Evolutionary conservation across 2,888 invertebrate genomes (phyloP).

Genomic region (Seira sanloemensis): DNA sequence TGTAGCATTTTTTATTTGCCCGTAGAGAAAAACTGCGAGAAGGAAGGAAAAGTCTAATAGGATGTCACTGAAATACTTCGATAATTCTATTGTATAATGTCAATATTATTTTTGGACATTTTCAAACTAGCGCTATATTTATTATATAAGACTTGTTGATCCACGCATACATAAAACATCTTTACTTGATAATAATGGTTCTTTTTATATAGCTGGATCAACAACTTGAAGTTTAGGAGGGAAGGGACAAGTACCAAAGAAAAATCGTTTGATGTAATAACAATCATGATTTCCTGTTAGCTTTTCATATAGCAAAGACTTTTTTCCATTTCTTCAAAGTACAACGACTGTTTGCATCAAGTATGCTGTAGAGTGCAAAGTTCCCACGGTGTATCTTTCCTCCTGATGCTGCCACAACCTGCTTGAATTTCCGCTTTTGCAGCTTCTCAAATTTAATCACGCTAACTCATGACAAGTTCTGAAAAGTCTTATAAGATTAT

Average conservation of each 20-base stretch:
- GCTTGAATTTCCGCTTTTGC: background rate
- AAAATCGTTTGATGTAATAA: too few relatives aligned
- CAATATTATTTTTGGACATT: background rate
- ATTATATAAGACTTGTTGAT: too few relatives aligned
- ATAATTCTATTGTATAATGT: background rate
- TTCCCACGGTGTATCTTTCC: background rate
- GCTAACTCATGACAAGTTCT: background rate
- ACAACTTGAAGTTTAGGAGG: background rate
- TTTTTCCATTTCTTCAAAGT: background rate
- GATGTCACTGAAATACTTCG: too few relatives aligned
- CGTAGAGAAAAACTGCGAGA: too few relatives aligned
- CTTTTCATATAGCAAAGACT: background rate
- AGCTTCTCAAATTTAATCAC: conserved; percentile 7
- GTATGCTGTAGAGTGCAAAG: background rate
- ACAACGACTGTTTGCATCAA: background rate
- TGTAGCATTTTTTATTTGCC: too few relatives aligned
- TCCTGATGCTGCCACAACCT: background rate
- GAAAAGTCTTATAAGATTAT: background rate
- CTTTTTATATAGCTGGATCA: background rate
- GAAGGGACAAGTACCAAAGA: background rate
- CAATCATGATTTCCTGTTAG: conserved; percentile 13
- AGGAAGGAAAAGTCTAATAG: too few relatives aligned
- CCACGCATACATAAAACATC: too few relatives aligned
- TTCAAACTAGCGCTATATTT: background rate
- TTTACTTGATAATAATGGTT: too few relatives aligned